phyloP scores from a whole-genome alignment of 2,888 invertebrate genomes.

The Toxonevra muliebris region DNA sequence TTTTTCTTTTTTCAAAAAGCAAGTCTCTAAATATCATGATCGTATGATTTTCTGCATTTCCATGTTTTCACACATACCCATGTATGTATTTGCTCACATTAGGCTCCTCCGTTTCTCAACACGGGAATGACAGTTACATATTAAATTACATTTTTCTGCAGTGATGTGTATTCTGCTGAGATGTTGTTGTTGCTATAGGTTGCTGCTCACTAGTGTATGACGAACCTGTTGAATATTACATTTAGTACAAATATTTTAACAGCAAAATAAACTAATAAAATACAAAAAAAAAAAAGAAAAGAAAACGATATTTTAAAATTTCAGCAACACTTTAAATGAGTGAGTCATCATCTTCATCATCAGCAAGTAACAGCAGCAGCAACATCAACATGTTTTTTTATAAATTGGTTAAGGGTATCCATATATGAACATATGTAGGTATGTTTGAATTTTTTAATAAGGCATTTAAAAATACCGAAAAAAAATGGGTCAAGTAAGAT shows the following conservation, averaged over 20 bases:
- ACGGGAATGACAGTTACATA: conserved; percentile 5
- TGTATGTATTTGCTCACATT: neutral
- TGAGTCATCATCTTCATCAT: too few relatives aligned
- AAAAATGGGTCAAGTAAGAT: conserved; percentile 4
- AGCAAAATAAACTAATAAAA: neutral
- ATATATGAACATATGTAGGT: too few relatives aligned
- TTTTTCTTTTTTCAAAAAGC: too few relatives aligned
- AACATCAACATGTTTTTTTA: too few relatives aligned
- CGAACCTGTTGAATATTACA: conserved; percentile 28
- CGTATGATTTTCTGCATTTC: too few relatives aligned
- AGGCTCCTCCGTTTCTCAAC: neutral
- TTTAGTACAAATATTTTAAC: too few relatives aligned
- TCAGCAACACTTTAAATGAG: too few relatives aligned
- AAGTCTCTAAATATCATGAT: too few relatives aligned
- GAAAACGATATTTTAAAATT: too few relatives aligned
- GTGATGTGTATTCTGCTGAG: conserved; percentile 25
- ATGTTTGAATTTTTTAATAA: neutral
- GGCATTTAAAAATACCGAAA: neutral
- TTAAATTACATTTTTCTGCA: conserved; percentile 31
- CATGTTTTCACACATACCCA: neutral
- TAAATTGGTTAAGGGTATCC: too few relatives aligned
- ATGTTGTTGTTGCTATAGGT: conserved; percentile 22
- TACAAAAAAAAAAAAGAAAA: neutral
- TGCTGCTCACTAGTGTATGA: conserved; percentile 23
- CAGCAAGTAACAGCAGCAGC: too few relatives aligned